Evolutionary conservation across 2,888 invertebrate genomes (phyloP).

Genomic region (Myopa testacea): DNA sequence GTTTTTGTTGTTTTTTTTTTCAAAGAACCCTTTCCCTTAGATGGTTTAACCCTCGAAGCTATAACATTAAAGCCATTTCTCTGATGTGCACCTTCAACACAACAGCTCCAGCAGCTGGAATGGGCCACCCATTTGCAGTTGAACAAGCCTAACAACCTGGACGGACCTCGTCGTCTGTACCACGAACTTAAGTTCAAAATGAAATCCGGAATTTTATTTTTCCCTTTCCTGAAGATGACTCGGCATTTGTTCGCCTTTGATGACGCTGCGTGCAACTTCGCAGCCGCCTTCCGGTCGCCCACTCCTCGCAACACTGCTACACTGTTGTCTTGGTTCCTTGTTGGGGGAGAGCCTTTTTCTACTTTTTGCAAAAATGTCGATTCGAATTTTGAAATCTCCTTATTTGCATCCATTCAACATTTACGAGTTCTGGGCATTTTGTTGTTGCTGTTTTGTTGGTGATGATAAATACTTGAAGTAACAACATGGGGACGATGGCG

Average conservation of each 20-base stretch:
- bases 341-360: not conserved
- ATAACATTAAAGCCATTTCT: conserved; percentile 54
- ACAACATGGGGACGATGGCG: conserved; percentile 4
- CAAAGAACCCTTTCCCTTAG: conserved; percentile 30
- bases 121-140: conserved; percentile 44
- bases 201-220: conserved; percentile 30
- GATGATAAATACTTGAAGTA: conserved; percentile 34
- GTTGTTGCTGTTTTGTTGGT: conserved; percentile 37
- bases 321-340: conserved; percentile 31
- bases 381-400: conserved; percentile 36
- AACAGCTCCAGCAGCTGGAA: conserved; percentile 9
- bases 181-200: conserved; percentile 40
- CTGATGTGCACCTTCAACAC: conserved; percentile 15
- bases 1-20: conserved; percentile 38
- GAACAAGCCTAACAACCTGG: conserved; percentile 60
- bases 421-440: conserved; percentile 33
- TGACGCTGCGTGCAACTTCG: conserved; percentile 10
- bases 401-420: conserved; percentile 46
- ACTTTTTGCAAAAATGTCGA: conserved; percentile 10
- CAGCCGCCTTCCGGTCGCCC: not conserved
- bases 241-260: conserved; percentile 26
- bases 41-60: conserved; percentile 52
- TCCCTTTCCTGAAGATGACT: conserved; percentile 9
- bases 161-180: conserved; percentile 13
- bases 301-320: not conserved